These are phyloP conservation scores for Ramphastos sulfuratus DNA, from an alignment of 2,113 vertebrate species.

Conservation along the genomic window DNA sequence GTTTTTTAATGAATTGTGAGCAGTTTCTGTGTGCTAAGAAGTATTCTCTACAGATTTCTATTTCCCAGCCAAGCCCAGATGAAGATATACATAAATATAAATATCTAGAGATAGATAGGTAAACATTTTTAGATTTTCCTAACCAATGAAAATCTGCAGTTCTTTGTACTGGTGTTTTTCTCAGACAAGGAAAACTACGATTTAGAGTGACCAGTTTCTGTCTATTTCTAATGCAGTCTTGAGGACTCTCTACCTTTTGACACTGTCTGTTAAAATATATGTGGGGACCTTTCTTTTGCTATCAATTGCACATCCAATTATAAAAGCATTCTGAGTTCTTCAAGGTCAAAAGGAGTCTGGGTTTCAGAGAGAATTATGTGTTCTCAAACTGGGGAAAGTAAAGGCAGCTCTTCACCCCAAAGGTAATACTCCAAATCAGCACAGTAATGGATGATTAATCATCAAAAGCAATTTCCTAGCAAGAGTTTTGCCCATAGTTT, in stretches of 20 bases:
- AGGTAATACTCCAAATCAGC: not conserved
- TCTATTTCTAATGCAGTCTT: slow-evolving; percentile 67
- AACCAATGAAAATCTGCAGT: slow-evolving; percentile 73
- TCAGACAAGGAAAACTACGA: slow-evolving; percentile 24
- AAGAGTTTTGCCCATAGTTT: slow-evolving; percentile 24
- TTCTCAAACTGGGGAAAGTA: not conserved
- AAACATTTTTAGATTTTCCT: slow-evolving; percentile 76
- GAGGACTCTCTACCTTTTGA: slow-evolving; percentile 60
- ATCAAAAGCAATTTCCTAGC: not conserved
- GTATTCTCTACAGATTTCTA: slow-evolving; percentile 56
- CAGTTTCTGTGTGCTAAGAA: slow-evolving; percentile 55
- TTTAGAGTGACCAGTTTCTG: slow-evolving; percentile 63
- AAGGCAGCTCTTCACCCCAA: slow-evolving; percentile 34
- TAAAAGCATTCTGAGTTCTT: slow-evolving; percentile 1
- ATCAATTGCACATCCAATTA: slow-evolving; percentile 54
- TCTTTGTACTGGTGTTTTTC: slow-evolving; percentile 71
- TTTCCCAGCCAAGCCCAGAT: slow-evolving; percentile 46
- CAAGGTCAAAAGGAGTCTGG: not conserved
- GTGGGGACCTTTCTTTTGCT: slow-evolving; percentile 59
- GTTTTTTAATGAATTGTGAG: slow-evolving; percentile 42
- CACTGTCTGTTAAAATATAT: slow-evolving; percentile 42
- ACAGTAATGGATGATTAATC: not conserved
- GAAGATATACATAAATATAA: slow-evolving; percentile 64
- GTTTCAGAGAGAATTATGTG: slow-evolving; percentile 1
- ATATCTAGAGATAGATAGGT: slow-evolving; percentile 30